These are phyloP conservation scores for Tetranychus cinnabarinus DNA, from an alignment of 1,140 invertebrate genomes.

Conservation along the genomic window DNA sequence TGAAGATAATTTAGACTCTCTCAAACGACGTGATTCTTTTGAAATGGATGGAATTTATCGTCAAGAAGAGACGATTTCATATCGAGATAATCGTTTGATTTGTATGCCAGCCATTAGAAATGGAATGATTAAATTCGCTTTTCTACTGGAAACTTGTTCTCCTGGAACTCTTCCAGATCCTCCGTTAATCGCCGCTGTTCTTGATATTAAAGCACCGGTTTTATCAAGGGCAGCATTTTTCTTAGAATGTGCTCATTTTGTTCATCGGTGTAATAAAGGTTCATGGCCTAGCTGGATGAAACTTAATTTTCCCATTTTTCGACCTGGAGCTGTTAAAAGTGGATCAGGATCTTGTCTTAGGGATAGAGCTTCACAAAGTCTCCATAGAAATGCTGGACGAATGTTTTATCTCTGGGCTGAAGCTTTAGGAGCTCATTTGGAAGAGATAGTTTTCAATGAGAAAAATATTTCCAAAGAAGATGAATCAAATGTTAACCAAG, in stretches of 20 bases:
- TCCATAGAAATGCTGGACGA: constrained; percentile 75
- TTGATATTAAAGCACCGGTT: constrained; percentile 87
- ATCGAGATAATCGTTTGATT: constrained; percentile 58
- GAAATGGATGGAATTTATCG: constrained; percentile 40
- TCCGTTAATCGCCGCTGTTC: constrained; percentile 70
- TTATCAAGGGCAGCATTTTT: constrained; percentile 66
- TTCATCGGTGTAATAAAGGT: constrained; percentile 88
- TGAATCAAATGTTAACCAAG: neutral
- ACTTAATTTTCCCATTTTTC: constrained; percentile 49
- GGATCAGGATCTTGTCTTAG: neutral
- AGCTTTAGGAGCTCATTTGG: constrained; percentile 57
- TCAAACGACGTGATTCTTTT: constrained; percentile 53
- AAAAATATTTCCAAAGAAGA: neutral
- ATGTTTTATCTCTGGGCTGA: constrained; percentile 94
- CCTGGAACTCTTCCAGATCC: constrained; percentile 88
- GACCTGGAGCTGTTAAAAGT: constrained; percentile 33
- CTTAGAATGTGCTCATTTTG: constrained; percentile 83
- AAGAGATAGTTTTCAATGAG: constrained; percentile 30
- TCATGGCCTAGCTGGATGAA: constrained; percentile 95
- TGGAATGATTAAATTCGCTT: constrained; percentile 59
- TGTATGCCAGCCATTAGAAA: constrained; percentile 41
- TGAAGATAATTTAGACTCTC: constrained; percentile 51
- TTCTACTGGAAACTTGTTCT: constrained; percentile 75
- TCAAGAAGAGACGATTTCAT: constrained; percentile 44
- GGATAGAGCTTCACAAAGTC: constrained; percentile 31